Evolutionary conservation across 2,888 invertebrate species (phyloP).

Genomic region (Ectobius pallidus): DNA sequence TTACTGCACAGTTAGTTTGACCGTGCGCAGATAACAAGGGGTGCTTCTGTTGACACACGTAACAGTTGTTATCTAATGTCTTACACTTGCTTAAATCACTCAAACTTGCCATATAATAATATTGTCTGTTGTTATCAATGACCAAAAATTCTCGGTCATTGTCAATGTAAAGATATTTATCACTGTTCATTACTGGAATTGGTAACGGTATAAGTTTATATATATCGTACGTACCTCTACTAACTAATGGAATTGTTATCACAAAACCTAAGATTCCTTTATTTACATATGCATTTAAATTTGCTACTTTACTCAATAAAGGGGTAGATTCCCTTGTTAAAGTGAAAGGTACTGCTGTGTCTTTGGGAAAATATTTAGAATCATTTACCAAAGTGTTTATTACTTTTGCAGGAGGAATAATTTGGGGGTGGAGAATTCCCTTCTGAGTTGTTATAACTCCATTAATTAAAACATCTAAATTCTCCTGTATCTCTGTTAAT

Average conservation of each 20-base stretch:
- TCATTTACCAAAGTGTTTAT: background rate
- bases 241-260: background rate
- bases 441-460: background rate
- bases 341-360: no score
- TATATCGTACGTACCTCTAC: background rate
- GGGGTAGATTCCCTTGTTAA: background rate
- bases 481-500: background rate
- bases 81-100: no score
- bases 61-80: no score
- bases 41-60: no score
- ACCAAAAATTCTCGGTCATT: background rate
- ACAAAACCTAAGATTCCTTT: background rate
- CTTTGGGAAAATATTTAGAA: background rate
- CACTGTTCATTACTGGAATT: background rate
- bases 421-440: background rate
- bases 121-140: background rate
- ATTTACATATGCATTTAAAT: background rate
- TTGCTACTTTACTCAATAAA: background rate
- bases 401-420: background rate
- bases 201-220: background rate
- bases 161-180: background rate
- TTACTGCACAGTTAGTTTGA: no score
- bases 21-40: no score
- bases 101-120: no score
- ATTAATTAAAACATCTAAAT: background rate